phyloP scores from a whole-genome alignment of 2,888 invertebrate genomes.

The Synergus umbraculus region DNA sequence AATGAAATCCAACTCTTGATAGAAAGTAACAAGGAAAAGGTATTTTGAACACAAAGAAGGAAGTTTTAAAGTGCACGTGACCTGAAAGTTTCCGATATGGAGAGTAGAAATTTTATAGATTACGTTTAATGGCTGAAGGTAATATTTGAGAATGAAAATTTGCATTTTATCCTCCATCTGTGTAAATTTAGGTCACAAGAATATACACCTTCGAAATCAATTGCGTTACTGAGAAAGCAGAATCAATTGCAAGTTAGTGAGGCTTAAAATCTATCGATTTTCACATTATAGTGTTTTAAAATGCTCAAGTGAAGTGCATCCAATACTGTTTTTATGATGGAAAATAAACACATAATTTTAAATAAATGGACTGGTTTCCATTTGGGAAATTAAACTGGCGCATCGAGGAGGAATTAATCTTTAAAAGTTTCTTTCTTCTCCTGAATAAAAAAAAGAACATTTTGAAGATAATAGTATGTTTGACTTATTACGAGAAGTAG shows the following conservation, averaged over 20 bases:
- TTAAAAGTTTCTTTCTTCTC: too few species aligned
- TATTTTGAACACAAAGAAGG: background rate
- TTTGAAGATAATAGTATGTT: too few species aligned
- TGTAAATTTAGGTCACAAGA: background rate
- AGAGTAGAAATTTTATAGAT: constrained; percentile 1
- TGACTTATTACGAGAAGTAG: too few species aligned
- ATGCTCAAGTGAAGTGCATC: background rate
- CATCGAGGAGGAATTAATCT: too few species aligned
- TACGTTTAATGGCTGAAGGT: background rate
- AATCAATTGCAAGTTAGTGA: background rate
- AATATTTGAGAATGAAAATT: background rate
- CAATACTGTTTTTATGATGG: background rate
- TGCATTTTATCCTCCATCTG: background rate
- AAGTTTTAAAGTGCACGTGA: background rate
- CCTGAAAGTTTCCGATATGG: background rate
- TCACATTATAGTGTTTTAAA: background rate
- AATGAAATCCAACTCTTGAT: background rate
- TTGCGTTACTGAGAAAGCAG: background rate
- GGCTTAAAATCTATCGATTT: background rate
- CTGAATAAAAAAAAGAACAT: too few species aligned
- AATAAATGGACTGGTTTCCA: background rate
- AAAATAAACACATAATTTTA: background rate
- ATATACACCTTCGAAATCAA: background rate
- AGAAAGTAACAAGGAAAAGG: background rate
- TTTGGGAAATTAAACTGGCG: too few species aligned